A percentile compares a stretch with the other conserved stretches of the same genome.
Evolutionary conservation across 2,888 invertebrate genomes (phyloP).

Genomic region (Cephus runcator): DNA sequence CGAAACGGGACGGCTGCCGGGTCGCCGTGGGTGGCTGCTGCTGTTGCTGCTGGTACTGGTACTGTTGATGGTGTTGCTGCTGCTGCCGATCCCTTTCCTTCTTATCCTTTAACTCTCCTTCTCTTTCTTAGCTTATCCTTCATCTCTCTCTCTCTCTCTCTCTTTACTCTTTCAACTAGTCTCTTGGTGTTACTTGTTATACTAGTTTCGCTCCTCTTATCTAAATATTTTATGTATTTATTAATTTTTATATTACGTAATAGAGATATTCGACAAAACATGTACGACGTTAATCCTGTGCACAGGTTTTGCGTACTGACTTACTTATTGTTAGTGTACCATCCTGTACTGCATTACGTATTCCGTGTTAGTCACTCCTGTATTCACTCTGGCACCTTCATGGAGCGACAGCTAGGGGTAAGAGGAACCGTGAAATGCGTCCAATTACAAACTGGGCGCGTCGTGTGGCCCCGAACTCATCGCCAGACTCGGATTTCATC

Average conservation of each 20-base stretch:
- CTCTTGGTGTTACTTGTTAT: neutral
- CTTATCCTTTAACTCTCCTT: neutral
- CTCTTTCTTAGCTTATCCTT: slow-evolving; percentile 24
- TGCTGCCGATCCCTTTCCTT: slow-evolving; percentile 17
- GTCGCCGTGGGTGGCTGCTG: slow-evolving; percentile 46
- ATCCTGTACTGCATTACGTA: neutral
- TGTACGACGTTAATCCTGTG: neutral
- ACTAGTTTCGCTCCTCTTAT: neutral
- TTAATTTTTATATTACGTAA: neutral
- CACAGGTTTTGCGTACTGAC: neutral
- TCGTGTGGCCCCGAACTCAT: slow-evolving; percentile 35
- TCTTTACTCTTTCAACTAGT: slow-evolving; percentile 1
- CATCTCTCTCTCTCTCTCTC: slow-evolving; percentile 25
- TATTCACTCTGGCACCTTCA: neutral
- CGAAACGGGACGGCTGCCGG: slow-evolving; percentile 34
- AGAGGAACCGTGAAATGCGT: slow-evolving; percentile 45
- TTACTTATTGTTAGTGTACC: neutral
- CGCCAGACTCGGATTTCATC: slow-evolving; percentile 26
- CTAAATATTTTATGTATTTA: neutral
- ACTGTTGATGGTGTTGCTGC: neutral
- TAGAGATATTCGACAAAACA: neutral
- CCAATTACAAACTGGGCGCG: slow-evolving; percentile 41
- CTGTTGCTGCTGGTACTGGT: slow-evolving; percentile 4
- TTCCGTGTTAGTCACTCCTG: neutral
- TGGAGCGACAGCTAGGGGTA: slow-evolving; percentile 24